phyloP scores from a whole-genome alignment of 2,888 invertebrate genomes.

The Epirrhoe alternata region DNA sequence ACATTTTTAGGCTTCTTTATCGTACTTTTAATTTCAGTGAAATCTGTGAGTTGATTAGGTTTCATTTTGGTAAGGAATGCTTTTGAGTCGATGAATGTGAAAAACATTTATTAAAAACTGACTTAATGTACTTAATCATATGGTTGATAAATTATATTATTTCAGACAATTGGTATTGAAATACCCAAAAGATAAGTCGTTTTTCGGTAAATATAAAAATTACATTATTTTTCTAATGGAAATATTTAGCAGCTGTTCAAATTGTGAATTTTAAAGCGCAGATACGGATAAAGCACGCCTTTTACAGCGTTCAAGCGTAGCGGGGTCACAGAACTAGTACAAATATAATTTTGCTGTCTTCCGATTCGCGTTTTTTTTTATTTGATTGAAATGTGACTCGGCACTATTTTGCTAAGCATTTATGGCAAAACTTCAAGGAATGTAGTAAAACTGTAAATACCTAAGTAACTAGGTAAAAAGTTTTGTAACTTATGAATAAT shows the following conservation, averaged over 20 bases:
- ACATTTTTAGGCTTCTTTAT: too few relatives aligned
- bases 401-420: background rate
- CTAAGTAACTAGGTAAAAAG: too few relatives aligned
- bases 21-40: too few relatives aligned
- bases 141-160: too few relatives aligned
- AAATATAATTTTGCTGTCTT: conserved; percentile 64
- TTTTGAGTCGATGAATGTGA: too few relatives aligned
- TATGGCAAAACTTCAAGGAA: background rate
- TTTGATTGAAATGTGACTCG: conserved; percentile 28
- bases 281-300: conserved; percentile 68
- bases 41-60: too few relatives aligned
- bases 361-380: conserved; percentile 37
- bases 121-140: too few relatives aligned
- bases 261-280: conserved; percentile 58
- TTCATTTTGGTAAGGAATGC: too few relatives aligned
- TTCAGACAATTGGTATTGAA: too few relatives aligned
- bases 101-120: too few relatives aligned
- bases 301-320: conserved; percentile 75
- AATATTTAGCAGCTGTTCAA: conserved; percentile 51
- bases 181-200: background rate
- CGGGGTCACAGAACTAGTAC: conserved; percentile 81
- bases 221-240: conserved; percentile 17
- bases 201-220: background rate
- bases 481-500: too few relatives aligned
- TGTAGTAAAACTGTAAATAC: too few relatives aligned